Evolutionary conservation across 2,113 vertebrate genomes (phyloP).

Genomic region (Melierax canorus): DNA sequence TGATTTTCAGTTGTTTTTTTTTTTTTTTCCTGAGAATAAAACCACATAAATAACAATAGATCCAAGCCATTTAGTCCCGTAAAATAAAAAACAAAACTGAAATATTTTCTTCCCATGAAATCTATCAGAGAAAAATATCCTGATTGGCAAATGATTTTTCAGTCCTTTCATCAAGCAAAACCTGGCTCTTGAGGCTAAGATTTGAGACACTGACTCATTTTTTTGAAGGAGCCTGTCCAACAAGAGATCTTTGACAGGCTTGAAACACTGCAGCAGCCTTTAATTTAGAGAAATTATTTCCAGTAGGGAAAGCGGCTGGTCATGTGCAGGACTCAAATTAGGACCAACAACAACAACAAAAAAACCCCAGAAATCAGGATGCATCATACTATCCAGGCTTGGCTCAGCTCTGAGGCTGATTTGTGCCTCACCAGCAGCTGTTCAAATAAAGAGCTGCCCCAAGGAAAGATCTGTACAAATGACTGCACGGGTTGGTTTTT

Average conservation of each 20-base stretch:
- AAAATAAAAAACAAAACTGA: neutral
- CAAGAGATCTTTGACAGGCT: conserved; percentile 73
- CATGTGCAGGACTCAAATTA: conserved; percentile 63
- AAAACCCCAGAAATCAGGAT: conserved; percentile 56
- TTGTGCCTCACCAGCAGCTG: conserved; percentile 74
- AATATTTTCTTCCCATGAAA: conserved; percentile 9
- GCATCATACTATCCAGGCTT: conserved; percentile 50
- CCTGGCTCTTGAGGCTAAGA: conserved; percentile 10
- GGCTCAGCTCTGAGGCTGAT: conserved; percentile 56
- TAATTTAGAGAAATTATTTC: conserved; percentile 84
- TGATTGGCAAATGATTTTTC: conserved; percentile 49
- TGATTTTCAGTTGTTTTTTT: neutral
- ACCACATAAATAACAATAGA: neutral
- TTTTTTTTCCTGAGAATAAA: neutral
- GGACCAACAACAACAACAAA: conserved; percentile 55
- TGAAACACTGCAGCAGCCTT: conserved; percentile 79
- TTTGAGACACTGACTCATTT: conserved; percentile 15
- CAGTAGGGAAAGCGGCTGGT: conserved; percentile 78
- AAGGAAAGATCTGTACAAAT: conserved; percentile 73
- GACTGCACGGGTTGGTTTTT: neutral
- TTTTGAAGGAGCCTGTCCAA: conserved; percentile 23
- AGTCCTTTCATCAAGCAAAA: conserved; percentile 42
- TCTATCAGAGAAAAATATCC: neutral
- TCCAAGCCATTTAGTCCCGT: neutral
- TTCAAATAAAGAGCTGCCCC: conserved; percentile 73